Base-by-base conservation (phyloP, 2,113 vertebrate genomes). In the Carettochelys insculpta region DNA sequence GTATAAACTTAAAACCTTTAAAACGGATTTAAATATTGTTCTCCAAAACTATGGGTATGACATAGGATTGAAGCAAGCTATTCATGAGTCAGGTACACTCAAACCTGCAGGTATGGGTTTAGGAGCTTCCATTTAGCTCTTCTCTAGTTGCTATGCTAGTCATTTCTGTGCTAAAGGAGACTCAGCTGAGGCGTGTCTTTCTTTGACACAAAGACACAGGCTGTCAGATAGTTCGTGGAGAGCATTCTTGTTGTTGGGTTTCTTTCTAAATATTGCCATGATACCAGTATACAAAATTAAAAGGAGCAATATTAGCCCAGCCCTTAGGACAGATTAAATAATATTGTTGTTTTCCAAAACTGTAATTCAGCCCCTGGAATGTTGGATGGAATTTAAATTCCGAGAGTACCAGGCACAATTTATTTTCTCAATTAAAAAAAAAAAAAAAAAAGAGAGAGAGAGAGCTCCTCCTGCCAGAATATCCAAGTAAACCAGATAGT, bases 391-490 rank as follows among this genome's bases (percentile, higher is more conserved):
- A 83, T 85, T 81, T 45, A 61, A 58, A 52, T 87, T 83, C 61
- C 48, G 27, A 12, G 20, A 38, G n/a, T 52, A 79, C n/a, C 22
- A 79, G 77, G 6, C 51, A 52, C 85, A 75, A 87, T 83, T 92
- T 83, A 87, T 92, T 83, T 92, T 85, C 78, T 92, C 75, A 92
- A 65, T 61, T 83, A 51, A 50, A 87, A 87, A 83, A 53, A 87
- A n/a, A n/a, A n/a, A n/a, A n/a, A n/a, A n/a, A n/a, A n/a, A n/a
- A n/a, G n/a, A n/a, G n/a, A n/a, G n/a, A n/a, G n/a, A n/a, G 61
- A 83, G 85, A 77, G 73, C 24, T 85, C 53, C 61, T 10, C 19
- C 71, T 38, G 75, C 38, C 87, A 79, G 45, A 52, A 53, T 50
- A 53, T 47, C 45, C 52, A 53, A 61, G 31, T 58, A 82, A 81